These are phyloP conservation scores for Sycophila sp. DNA, from an alignment of 1,140 invertebrate genomes.

Conservation along the genomic window DNA sequence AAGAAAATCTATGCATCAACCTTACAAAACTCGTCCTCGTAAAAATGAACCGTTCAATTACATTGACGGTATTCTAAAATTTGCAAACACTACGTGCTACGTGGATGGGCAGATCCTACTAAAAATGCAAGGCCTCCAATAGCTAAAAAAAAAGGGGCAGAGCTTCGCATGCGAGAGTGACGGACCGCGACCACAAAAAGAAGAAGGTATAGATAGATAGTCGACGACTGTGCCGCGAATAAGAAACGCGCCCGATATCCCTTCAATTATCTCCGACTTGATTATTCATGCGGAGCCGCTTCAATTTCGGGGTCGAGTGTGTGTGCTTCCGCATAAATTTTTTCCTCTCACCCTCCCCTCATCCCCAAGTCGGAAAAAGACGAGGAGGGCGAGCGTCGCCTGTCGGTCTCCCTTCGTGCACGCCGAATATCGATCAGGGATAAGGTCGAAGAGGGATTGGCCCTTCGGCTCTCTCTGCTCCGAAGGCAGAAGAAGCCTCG, in stretches of 20 bases:
- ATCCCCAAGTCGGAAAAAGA: background rate
- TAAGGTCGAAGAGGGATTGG: background rate
- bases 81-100: background rate
- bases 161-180: background rate
- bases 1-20: no score
- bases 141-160: background rate
- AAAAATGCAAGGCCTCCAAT: background rate
- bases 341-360: background rate
- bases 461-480: background rate
- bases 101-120: background rate
- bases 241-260: slow-evolving; percentile 1
- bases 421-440: background rate
- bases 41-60: no score
- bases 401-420: background rate
- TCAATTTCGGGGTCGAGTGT: slow-evolving; percentile 17
- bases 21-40: no score
- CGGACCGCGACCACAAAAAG: background rate
- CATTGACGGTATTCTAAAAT: no score
- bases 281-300: slow-evolving; percentile 20
- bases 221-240: background rate
- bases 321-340: slow-evolving; percentile 1
- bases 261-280: slow-evolving; percentile 12
- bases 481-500: no score
- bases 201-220: background rate
- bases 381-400: background rate